Conservation (phyloP, 2,888 invertebrate species). For the Temnothorax ravouxi region DNA sequence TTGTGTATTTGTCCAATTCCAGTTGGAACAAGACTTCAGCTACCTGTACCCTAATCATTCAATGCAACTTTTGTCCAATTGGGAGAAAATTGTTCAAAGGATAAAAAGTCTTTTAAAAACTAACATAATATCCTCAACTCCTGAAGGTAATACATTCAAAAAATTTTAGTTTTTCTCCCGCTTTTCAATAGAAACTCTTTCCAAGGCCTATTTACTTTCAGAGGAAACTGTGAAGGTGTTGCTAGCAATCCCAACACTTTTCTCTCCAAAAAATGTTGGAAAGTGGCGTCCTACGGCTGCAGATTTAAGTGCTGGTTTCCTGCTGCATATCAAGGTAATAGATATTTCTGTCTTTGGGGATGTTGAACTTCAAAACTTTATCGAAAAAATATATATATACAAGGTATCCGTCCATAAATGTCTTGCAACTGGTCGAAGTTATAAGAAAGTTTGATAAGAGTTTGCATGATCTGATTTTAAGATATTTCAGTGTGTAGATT, state of each 20-base stretch:
- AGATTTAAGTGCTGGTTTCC: slow-evolving; percentile 6
- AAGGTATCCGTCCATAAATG: no score
- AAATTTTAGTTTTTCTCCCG: background rate
- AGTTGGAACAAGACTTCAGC: slow-evolving; percentile 1
- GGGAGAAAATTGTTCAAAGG: background rate
- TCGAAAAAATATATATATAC: background rate
- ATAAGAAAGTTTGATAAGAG: no score
- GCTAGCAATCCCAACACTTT: background rate
- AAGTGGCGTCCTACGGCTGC: background rate
- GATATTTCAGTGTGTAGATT: no score
- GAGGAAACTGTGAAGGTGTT: background rate
- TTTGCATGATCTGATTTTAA: no score
- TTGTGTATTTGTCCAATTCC: background rate
- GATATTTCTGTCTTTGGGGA: background rate
- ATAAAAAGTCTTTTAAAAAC: background rate
- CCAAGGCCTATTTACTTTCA: background rate
- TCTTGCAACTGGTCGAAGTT: no score
- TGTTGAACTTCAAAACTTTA: background rate
- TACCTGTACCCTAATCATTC: slow-evolving; percentile 1
- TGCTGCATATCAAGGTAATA: slow-evolving; percentile 1
- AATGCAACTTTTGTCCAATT: slow-evolving; percentile 8
- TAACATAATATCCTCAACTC: background rate
- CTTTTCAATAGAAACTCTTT: background rate
- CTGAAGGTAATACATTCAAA: background rate
- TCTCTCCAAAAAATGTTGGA: slow-evolving; percentile 11